Percentiles rank a stretch among this genome's conserved stretches.
Conservation (phyloP, 2,797 vertebrate genomes). For the Mycteria americana region DNA sequence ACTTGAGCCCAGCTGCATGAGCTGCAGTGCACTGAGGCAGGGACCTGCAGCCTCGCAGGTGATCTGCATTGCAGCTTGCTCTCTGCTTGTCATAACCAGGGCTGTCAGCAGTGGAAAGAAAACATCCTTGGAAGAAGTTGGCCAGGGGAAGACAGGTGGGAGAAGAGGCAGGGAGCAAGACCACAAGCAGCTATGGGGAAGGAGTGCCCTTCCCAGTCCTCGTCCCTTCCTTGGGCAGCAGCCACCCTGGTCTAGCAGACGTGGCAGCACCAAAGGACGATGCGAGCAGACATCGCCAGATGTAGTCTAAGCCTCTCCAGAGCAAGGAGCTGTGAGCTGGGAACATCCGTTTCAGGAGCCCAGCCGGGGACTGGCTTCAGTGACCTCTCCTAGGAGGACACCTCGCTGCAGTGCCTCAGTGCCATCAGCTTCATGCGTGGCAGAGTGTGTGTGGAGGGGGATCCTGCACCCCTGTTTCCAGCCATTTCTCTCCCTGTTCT, state of each 20-base stretch:
- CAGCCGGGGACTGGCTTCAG: background rate
- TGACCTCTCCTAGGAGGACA: background rate
- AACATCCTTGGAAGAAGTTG: background rate
- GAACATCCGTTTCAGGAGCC: background rate
- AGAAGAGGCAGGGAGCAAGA: background rate
- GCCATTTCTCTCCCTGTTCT: background rate
- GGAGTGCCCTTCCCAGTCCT: background rate
- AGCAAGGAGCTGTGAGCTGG: background rate
- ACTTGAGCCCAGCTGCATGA: rapidly evolving
- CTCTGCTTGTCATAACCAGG: background rate
- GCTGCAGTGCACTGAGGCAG: background rate
- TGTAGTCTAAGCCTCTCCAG: background rate
- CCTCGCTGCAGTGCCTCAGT: background rate
- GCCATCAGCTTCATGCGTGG: background rate
- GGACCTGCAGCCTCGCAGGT: background rate
- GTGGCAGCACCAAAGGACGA: rapidly evolving
- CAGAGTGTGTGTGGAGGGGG: rapidly evolving
- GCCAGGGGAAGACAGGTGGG: background rate
- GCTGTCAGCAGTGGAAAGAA: background rate
- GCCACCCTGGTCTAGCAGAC: background rate
- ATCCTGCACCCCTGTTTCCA: background rate
- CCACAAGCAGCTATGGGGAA: rapidly evolving
- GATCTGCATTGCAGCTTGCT: conserved; percentile 2
- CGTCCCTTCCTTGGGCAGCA: background rate
- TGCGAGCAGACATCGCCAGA: background rate